Evolutionary conservation across 1,140 invertebrate genomes (phyloP).

Genomic region (Melipona quadrifasciata): DNA sequence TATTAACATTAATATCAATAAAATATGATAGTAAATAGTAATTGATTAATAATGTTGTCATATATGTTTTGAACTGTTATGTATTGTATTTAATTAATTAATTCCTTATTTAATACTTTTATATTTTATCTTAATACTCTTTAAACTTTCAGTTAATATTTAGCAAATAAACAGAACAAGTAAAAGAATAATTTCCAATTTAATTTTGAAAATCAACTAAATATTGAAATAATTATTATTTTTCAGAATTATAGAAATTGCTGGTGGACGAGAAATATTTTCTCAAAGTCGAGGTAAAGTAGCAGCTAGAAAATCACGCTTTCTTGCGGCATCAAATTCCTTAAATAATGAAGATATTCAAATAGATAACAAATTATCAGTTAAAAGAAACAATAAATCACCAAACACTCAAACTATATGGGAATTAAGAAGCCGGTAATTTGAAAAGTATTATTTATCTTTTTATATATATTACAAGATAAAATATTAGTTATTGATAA

Average conservation of each 20-base stretch:
- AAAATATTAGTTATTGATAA: slow-evolving; percentile 19
- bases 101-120: not conserved
- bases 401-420: slow-evolving; percentile 84
- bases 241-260: slow-evolving; percentile 93
- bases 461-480: not conserved
- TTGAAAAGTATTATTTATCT: slow-evolving; percentile 10
- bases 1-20: not conserved
- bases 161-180: not conserved
- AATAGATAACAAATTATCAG: slow-evolving; percentile 80
- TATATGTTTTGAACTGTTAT: not conserved
- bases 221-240: slow-evolving; percentile 4
- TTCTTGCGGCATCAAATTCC: slow-evolving; percentile 83
- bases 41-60: not conserved
- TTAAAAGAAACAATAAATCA: slow-evolving; percentile 83
- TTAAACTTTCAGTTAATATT: not conserved
- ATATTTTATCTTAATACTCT: not conserved
- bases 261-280: slow-evolving; percentile 92
- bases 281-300: slow-evolving; percentile 91
- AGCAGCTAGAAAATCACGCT: slow-evolving; percentile 87
- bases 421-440: slow-evolving; percentile 84
- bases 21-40: not conserved
- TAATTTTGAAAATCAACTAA: not conserved
- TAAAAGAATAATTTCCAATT: not conserved
- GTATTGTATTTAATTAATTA: not conserved
- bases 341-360: slow-evolving; percentile 80